These are phyloP conservation scores for Mycteria americana DNA, from an alignment of 2,797 vertebrate species.

Conservation along the genomic window DNA sequence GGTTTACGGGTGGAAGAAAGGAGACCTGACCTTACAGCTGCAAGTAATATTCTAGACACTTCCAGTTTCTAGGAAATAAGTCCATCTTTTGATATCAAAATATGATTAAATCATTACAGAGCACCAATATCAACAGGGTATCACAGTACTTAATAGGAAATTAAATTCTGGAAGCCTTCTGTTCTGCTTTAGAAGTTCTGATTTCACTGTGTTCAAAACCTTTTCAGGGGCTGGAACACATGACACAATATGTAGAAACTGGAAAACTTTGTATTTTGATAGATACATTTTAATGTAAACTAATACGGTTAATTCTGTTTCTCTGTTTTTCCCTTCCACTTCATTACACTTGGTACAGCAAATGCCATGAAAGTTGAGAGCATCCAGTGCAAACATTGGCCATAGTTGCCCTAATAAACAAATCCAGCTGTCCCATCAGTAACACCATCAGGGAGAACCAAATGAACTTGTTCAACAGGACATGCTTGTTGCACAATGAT, in stretches of 20 bases:
- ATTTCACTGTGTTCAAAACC: background rate
- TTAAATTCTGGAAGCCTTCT: background rate
- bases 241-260: background rate
- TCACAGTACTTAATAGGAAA: background rate
- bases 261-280: background rate
- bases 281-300: background rate
- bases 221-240: background rate
- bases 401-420: background rate
- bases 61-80: background rate
- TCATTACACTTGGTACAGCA: background rate
- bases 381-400: background rate
- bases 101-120: background rate
- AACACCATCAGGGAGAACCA: background rate
- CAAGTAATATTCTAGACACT: background rate
- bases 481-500: background rate
- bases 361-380: background rate
- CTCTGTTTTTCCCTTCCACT: background rate
- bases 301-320: background rate
- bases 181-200: background rate
- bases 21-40: background rate
- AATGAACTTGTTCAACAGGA: background rate
- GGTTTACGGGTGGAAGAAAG: background rate
- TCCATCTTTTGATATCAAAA: background rate
- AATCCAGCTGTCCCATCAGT: background rate
- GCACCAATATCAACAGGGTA: background rate